Conservation (phyloP, 2,797 vertebrate genomes). For the Macropodus opercularis region DNA sequence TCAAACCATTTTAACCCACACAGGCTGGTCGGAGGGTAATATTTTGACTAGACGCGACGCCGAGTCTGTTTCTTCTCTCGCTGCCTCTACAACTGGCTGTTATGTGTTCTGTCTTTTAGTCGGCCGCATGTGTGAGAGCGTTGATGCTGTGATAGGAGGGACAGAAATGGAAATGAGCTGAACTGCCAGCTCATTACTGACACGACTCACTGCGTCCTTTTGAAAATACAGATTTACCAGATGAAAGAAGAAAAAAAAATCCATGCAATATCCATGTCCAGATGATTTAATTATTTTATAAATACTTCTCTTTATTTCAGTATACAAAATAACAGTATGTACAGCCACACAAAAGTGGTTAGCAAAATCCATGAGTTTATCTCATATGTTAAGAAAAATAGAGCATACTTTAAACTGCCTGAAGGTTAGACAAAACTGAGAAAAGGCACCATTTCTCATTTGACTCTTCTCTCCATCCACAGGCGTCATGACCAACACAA, state of each 20-base stretch:
- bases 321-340: constrained; percentile 94
- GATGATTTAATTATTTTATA: constrained; percentile 90
- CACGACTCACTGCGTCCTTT: too few relatives aligned
- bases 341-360: constrained; percentile 94
- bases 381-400: constrained; percentile 76
- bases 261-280: constrained; percentile 37
- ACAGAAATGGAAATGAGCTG: constrained; percentile 59
- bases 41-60: constrained; percentile 19
- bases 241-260: constrained; percentile 31
- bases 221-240: too few relatives aligned
- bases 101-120: constrained; percentile 33
- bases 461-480: constrained; percentile 66
- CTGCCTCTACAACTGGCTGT: constrained; percentile 33
- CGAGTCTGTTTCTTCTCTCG: constrained; percentile 33
- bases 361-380: constrained; percentile 80
- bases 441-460: constrained; percentile 70
- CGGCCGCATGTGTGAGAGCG: constrained; percentile 42
- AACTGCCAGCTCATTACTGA: constrained; percentile 54
- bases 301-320: constrained; percentile 95
- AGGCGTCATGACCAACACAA: constrained; percentile 65
- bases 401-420: constrained; percentile 70
- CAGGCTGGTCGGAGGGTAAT: constrained; percentile 51
- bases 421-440: constrained; percentile 69
- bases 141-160: constrained; percentile 37
- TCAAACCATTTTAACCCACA: constrained; percentile 62